These are phyloP conservation scores for Catostylus mosaicus DNA, from an alignment of 30 jellyfish, hydroid and myxozoan species.

Conservation along the genomic window DNA sequence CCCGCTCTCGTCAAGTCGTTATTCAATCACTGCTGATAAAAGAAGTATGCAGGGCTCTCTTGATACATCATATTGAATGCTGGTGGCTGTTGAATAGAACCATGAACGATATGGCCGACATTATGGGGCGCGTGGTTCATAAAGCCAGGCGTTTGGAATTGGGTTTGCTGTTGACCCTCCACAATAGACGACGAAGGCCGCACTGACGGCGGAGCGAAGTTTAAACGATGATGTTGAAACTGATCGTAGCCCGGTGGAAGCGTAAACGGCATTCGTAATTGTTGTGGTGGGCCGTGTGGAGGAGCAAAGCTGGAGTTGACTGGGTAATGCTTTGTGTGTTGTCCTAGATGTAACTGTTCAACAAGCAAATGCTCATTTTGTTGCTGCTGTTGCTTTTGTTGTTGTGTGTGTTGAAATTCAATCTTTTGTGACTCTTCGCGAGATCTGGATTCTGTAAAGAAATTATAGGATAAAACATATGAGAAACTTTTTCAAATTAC, in stretches of 20 bases:
- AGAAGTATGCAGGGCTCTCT: slow-evolving; percentile 68
- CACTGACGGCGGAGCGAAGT: slow-evolving; percentile 46
- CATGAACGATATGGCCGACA: slow-evolving; percentile 55
- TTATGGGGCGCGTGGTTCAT: slow-evolving; percentile 52
- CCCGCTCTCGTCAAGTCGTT: background rate
- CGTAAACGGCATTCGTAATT: slow-evolving; percentile 55
- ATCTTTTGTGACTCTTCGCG: slow-evolving; percentile 35
- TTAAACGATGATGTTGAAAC: slow-evolving; percentile 40
- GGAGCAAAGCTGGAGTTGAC: slow-evolving; percentile 32
- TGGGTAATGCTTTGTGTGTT: slow-evolving; percentile 28
- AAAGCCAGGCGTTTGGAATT: slow-evolving; percentile 53
- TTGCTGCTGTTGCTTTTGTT: slow-evolving; percentile 53
- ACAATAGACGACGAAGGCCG: slow-evolving; percentile 51
- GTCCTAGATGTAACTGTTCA: slow-evolving; percentile 50
- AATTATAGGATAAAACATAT: background rate
- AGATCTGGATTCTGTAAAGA: slow-evolving; percentile 22
- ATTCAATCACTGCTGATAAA: slow-evolving; percentile 44
- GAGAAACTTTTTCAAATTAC: no score
- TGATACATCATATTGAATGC: slow-evolving; percentile 67
- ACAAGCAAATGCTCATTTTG: slow-evolving; percentile 40
- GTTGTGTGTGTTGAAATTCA: background rate
- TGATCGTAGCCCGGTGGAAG: slow-evolving; percentile 77
- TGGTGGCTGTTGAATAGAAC: slow-evolving; percentile 61
- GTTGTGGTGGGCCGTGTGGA: slow-evolving; percentile 65
- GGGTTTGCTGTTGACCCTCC: slow-evolving; percentile 45